These are phyloP conservation scores for Trachelus stipa DNA, from an alignment of 2,888 invertebrate genomes.

Conservation along the genomic window DNA sequence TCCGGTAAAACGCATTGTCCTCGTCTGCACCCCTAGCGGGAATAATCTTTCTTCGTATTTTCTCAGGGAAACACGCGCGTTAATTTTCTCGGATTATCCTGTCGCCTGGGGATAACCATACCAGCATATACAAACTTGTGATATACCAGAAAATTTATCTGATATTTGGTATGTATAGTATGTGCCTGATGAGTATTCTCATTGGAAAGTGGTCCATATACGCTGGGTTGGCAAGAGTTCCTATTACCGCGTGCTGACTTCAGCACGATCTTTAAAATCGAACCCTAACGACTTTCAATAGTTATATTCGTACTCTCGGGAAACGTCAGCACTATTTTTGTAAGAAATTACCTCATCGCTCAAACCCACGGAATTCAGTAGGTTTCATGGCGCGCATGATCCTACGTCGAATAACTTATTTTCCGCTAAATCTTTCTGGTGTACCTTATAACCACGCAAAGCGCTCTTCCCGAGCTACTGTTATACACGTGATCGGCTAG, in stretches of 20 bases:
- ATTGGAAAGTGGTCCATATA: background rate
- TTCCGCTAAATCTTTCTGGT: background rate
- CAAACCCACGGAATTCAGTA: background rate
- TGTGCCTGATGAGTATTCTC: background rate
- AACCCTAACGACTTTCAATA: conserved; percentile 9
- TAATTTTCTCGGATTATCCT: background rate
- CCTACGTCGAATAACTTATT: background rate
- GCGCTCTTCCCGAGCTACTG: background rate
- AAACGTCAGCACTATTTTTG: background rate
- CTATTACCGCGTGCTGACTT: conserved; percentile 12
- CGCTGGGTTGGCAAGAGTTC: background rate
- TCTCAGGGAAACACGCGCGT: background rate
- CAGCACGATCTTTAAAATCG: conserved; percentile 19
- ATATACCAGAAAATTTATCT: background rate
- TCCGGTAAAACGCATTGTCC: background rate
- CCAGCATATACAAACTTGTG: background rate
- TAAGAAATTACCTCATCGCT: background rate
- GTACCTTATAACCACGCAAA: background rate
- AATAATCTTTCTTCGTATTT: conserved; percentile 28
- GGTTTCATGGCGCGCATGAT: background rate
- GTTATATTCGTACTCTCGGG: background rate
- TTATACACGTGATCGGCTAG: background rate
- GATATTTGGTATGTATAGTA: background rate
- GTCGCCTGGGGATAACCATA: background rate
- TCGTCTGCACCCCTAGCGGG: conserved; percentile 23